Conservation (phyloP, 2,113 vertebrate species). For the Malaclemys terrapin region DNA sequence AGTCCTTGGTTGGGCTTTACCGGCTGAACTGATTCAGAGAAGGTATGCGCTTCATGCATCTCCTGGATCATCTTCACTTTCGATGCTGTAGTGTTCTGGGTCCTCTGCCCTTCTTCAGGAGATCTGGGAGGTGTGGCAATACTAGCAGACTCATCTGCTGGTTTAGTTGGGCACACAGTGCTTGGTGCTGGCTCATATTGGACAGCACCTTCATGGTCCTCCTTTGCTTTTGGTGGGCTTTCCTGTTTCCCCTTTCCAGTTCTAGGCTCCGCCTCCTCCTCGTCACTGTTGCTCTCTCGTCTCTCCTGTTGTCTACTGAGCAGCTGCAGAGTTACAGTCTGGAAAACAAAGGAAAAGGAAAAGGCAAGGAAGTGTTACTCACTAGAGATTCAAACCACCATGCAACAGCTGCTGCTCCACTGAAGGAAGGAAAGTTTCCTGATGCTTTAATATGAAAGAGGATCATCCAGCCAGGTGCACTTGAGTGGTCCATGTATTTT, state of each 20-base stretch:
- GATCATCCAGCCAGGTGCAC: neutral
- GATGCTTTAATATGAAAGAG: neutral
- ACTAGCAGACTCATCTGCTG: neutral
- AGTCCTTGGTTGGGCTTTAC: neutral
- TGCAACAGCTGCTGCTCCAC: neutral
- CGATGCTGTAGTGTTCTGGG: slow-evolving; percentile 5
- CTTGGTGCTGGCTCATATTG: neutral
- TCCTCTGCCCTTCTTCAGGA: neutral
- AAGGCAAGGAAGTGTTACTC: neutral
- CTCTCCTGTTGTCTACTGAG: slow-evolving; percentile 74
- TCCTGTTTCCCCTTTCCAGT: neutral
- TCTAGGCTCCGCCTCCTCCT: slow-evolving; percentile 59
- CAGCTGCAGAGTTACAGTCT: slow-evolving; percentile 93
- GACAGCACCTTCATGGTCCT: neutral
- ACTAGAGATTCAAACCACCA: neutral
- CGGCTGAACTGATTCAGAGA: neutral
- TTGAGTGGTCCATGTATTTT: neutral
- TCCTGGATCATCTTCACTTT: slow-evolving; percentile 42
- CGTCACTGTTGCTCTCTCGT: slow-evolving; percentile 49
- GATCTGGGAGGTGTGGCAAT: neutral
- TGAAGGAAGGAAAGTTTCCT: neutral
- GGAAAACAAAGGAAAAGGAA: neutral
- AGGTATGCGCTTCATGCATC: neutral
- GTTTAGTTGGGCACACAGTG: neutral
- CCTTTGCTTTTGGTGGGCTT: neutral